Evolutionary conservation across 2,888 invertebrate species (phyloP), one percentile per base, ranked within the genome.

Genomic region (Leptinotarsa tumamoca): DNA sequence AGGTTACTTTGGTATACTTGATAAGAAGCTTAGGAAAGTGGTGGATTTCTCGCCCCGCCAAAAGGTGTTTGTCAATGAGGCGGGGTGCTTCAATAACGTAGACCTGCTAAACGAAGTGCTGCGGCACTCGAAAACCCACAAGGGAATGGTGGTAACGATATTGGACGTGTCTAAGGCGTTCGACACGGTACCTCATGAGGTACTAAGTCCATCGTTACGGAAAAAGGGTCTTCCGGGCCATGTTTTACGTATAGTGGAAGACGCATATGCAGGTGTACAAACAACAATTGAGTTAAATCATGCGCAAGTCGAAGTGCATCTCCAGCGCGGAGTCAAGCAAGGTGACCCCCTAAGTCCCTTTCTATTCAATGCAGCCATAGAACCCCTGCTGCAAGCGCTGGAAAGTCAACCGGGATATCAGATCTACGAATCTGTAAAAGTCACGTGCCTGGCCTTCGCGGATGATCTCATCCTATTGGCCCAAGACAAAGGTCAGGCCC

Each of bases 291-390:
- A 51, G 15, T 18, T 51, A 87, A 86, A 75, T 86, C 67, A 67
- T 49, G 71, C 67, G 4, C 18, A 63, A 14, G 61, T 70, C n/a
- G 58, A 71, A 18, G 76, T 85, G 15, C 54, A 71, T 10, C 82
- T 85, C 80, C 82, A 83, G 79, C 80, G 87, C 56, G 88, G 88
- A 77, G 88, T 89, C 13, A 85, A 87, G 67, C 89, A 89, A 79
- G 85, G 84, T 33, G 86, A 89, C 79, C 87, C 88, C 54, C 81
- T 86, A 78, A 78, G 86, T 43, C 86, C 87, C 2, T 52, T 87
- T 2, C 56, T 88, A 3, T 89, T 89, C 69, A 88, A 89, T 78
- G 80, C 81, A 79, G 84, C 84, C 43, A 68, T 83, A 10, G 85
- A 85, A 70, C 81, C 82, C 18, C 76, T 86, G 63, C 73, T 86